phyloP scores from a whole-genome alignment of 2,797 vertebrate genomes.

The Manis javanica region DNA sequence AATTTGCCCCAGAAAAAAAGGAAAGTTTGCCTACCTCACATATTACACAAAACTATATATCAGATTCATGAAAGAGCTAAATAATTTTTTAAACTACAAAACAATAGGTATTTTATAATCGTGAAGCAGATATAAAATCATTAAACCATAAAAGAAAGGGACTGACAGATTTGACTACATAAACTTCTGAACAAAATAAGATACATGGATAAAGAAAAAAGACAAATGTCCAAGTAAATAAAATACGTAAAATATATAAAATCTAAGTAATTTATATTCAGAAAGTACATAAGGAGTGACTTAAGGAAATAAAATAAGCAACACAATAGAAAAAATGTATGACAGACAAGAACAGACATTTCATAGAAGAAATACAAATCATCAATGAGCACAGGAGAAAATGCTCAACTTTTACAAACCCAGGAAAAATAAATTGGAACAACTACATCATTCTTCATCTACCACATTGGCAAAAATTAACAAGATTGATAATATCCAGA shows the following conservation, averaged over 20 bases:
- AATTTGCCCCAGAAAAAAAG: slow-evolving; percentile 3
- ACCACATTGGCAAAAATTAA: slow-evolving; percentile 31
- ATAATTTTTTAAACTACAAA: neutral
- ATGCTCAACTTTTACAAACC: neutral
- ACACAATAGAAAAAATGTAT: neutral
- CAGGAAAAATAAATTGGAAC: slow-evolving; percentile 52
- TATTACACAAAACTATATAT: neutral
- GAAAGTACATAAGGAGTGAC: neutral
- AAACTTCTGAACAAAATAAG: slow-evolving; percentile 6
- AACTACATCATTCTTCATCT: neutral
- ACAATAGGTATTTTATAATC: neutral
- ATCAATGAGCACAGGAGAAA: neutral
- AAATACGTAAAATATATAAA: slow-evolving; percentile 30
- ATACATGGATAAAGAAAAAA: slow-evolving; percentile 5
- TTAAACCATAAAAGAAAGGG: neutral
- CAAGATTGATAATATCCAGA: neutral
- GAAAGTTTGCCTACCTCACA: slow-evolving; percentile 7
- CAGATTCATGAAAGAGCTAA: neutral
- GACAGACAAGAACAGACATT: slow-evolving; percentile 1
- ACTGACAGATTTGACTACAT: neutral
- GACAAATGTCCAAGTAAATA: slow-evolving; percentile 1
- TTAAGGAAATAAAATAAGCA: slow-evolving; percentile 37
- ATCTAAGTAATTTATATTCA: slow-evolving; percentile 12
- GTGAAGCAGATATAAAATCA: neutral
- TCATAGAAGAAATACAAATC: slow-evolving; percentile 28